Conservation (phyloP, 2,113 vertebrate genomes). For the Caranx melampygus region DNA sequence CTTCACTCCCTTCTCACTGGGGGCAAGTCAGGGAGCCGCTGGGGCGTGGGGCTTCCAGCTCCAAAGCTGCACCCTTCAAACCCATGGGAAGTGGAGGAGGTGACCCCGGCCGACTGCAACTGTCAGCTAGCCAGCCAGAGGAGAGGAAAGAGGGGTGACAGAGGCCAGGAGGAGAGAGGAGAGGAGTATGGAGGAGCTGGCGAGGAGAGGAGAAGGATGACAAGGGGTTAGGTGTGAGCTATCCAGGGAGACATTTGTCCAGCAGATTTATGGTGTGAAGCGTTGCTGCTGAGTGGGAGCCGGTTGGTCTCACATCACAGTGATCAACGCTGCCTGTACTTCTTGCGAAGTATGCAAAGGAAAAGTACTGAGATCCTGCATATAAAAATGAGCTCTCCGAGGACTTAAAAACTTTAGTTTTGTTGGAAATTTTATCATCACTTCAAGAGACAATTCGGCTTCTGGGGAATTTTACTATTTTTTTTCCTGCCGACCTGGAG, state of each 20-base stretch:
- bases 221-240: constrained; percentile 75
- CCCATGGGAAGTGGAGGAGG: constrained; percentile 61
- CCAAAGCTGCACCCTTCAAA: constrained; percentile 58
- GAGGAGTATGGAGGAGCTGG: constrained; percentile 30
- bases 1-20: constrained; percentile 69
- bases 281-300: constrained; percentile 46
- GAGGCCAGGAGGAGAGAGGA: constrained; percentile 48
- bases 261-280: constrained; percentile 53
- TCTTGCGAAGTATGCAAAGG: constrained; percentile 4
- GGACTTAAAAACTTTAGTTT: neutral
- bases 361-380: neutral
- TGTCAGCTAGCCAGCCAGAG: constrained; percentile 75
- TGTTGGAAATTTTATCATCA: neutral
- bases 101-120: constrained; percentile 69
- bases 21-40: constrained; percentile 78
- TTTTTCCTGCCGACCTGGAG: neutral
- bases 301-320: constrained; percentile 41
- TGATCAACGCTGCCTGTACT: constrained; percentile 27
- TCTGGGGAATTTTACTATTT: neutral
- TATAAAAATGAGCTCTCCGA: neutral
- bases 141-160: constrained; percentile 57
- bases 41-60: constrained; percentile 73
- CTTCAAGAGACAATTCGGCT: neutral
- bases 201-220: constrained; percentile 60
- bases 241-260: constrained; percentile 77